A percentile compares a stretch with the other conserved stretches of the same genome.
Evolutionary conservation across 2,888 invertebrate genomes (phyloP).

Genomic region (Tubulanus polymorphus): DNA sequence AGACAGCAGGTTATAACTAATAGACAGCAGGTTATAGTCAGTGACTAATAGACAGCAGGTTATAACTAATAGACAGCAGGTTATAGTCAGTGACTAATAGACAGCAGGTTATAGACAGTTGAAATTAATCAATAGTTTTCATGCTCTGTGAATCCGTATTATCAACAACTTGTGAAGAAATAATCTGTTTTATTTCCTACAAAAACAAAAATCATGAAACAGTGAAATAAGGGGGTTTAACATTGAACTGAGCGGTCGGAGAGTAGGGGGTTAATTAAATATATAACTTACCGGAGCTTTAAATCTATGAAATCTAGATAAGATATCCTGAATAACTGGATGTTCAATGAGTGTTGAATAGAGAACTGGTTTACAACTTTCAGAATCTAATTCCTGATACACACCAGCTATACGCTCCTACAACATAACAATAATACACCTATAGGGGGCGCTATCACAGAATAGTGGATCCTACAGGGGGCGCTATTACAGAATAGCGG

Average conservation of each 20-base stretch:
- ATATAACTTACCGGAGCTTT: constrained; percentile 41
- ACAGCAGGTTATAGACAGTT: too few species aligned
- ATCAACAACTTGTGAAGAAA: constrained; percentile 19
- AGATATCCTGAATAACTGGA: constrained; percentile 47
- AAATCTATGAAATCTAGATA: constrained; percentile 37
- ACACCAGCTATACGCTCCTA: constrained; percentile 45
- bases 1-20: too few species aligned
- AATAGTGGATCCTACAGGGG: too few species aligned
- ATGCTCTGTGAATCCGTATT: constrained; percentile 28
- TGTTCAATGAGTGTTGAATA: constrained; percentile 46
- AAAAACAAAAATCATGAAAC: constrained; percentile 12
- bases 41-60: too few species aligned
- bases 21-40: too few species aligned
- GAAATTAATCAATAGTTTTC: constrained; percentile 26
- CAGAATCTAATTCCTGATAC: constrained; percentile 45
- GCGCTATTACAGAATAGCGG: too few species aligned
- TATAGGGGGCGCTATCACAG: too few species aligned
- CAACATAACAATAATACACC: constrained; percentile 10
- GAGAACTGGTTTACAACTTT: constrained; percentile 30
- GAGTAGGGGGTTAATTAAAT: constrained; percentile 12
- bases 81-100: too few species aligned
- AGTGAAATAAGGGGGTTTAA: not conserved
- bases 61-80: too few species aligned
- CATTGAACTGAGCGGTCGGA: constrained; percentile 5
- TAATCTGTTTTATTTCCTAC: constrained; percentile 27